Base-by-base conservation (phyloP, 2,888 invertebrate genomes). In the Nycteola revayana region DNA sequence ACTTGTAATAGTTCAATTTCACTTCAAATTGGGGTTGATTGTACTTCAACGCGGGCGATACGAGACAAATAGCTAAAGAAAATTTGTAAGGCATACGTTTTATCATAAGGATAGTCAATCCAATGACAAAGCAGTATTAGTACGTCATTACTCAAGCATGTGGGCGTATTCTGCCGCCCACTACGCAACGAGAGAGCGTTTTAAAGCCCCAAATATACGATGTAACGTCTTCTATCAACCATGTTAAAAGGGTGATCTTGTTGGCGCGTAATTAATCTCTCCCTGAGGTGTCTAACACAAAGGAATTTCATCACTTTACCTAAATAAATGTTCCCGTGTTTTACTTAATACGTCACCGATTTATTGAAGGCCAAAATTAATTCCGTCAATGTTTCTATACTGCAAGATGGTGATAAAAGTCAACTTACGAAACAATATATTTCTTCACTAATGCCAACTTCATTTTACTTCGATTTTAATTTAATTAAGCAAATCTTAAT, bases 91-190 rank as follows among this genome's bases (percentile, higher is more conserved):
- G 48, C 44, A 49, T 40, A 42, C 52, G 47, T 69, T 74, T 70
- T 71, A 66, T 73, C 63, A 63, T 61, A 32, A 38, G 56, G 62
- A 66, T 66, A 54, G 69, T 66, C 64, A 76, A 75, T 72, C 64
- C 61, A 63, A 67, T 74, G 75, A 73, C 63, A 67, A 66, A 67
- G 68, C 69, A 63, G 60, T 66, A 65, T 62, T 49, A 54, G 49
- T 42, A 51, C 59, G 44, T 56, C 48, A 47, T 66, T 66, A 53
- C 48, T 42, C 38, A 46, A 37, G 41, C 36, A 49, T 37, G 52
- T 45, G 48, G 56, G 49, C 45, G 44, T 42, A 36, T 28, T 11
- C 42, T 36, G 25, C 44, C 32, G 41, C 51, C 52, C 43, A 21
- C 40, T 49, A 28, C 37, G 21, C 25, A 36, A 33, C 25, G 10